Base-by-base conservation (phyloP, 2,888 invertebrate genomes). In the Dicyrtoma fusca region DNA sequence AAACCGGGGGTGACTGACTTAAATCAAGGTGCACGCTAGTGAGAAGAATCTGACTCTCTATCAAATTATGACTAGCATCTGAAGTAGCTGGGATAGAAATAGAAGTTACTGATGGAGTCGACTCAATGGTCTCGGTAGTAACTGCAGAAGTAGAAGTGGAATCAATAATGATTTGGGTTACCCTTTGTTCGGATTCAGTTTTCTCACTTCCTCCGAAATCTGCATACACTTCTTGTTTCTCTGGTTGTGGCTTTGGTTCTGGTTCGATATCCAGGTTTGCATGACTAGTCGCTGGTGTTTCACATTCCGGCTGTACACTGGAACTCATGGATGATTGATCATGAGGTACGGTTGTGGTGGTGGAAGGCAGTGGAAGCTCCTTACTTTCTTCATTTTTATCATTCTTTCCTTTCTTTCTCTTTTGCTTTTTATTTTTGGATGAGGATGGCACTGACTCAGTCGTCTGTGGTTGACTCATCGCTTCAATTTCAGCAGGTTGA, bases 381-480 rank as follows among this genome's bases (percentile, higher is more conserved):
- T 34, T 34, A 34, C 4, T 34, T 34, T 3, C 8, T 8, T 34
- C 34, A 3, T 61, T 61, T 61, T n/a, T n/a, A n/a, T 61, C 61
- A 25, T 61, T 26, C 61, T 61, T 42, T 1, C 4, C 61, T 13
- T 61, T 42, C n/a, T 61, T 26, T 26, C 17, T 23, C 64, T 10
- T 63, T 19, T n/a, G 19, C n/a, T 63, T 19, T 64, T 64, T 61
- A 6, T 13, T 49, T 49, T 49, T n/a, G n/a, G n/a, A n/a, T n/a
- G n/a, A n/a, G n/a, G n/a, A n/a, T n/a, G n/a, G n/a, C n/a, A n/a
- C n/a, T n/a, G n/a, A n/a, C n/a, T n/a, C n/a, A n/a, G n/a, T n/a
- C n/a, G n/a, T n/a, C n/a, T n/a, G n/a, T n/a, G n/a, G n/a, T n/a
- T n/a, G n/a, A n/a, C n/a, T n/a, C n/a, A n/a, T n/a, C n/a, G n/a